Conservation (phyloP, 23 tunicate species). For the Trididemnum nubilum region DNA sequence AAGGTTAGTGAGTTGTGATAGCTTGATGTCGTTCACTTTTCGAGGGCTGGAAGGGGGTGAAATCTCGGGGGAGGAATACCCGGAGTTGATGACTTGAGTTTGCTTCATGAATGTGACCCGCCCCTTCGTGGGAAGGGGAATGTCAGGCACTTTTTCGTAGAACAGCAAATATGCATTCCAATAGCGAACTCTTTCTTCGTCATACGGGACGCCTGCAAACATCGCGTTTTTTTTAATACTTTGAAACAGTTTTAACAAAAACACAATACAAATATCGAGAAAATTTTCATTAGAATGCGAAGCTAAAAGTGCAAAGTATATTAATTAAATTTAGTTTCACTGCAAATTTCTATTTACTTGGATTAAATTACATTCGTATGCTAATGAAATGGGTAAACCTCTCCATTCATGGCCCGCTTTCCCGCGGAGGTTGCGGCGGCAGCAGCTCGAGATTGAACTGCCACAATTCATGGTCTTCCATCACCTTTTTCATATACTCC, state of each 20-base stretch:
- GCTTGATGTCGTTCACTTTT: constrained; percentile 43
- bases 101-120: constrained; percentile 51
- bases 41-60: constrained; percentile 74
- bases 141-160: constrained; percentile 61
- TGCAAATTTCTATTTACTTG: too few species aligned
- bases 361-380: too few species aligned
- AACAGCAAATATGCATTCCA: constrained; percentile 95
- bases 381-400: too few species aligned
- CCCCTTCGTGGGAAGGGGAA: constrained; percentile 17
- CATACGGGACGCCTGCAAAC: constrained; percentile 66
- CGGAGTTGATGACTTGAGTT: constrained; percentile 42
- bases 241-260: background rate
- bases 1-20: constrained; percentile 77
- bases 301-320: background rate
- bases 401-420: too few species aligned
- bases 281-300: background rate
- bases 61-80: constrained; percentile 53
- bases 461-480: too few species aligned
- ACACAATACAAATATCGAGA: background rate
- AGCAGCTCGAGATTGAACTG: too few species aligned
- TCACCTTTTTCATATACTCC: too few species aligned
- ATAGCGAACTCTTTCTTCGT: constrained; percentile 66
- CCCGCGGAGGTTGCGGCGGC: too few species aligned
- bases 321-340: too few species aligned
- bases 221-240: background rate